phyloP scores from a whole-genome alignment of 2,113 vertebrate species.

The Oreochromis niloticus region DNA sequence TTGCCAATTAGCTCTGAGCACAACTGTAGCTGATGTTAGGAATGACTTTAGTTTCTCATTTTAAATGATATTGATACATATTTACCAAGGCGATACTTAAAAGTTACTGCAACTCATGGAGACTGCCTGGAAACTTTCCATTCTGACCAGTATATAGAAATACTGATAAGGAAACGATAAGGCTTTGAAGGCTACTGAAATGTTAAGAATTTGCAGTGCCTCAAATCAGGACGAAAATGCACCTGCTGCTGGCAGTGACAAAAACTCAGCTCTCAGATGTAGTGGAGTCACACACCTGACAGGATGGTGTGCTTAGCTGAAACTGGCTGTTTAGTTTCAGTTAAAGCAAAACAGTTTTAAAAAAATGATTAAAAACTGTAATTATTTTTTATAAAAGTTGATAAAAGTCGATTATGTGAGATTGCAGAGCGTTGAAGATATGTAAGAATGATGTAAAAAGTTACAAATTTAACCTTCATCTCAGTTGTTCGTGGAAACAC shows the following conservation, averaged over 20 bases:
- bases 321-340: neutral
- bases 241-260: neutral
- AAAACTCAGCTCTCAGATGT: neutral
- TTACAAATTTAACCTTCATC: neutral
- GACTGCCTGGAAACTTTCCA: neutral
- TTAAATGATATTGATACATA: neutral
- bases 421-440: neutral
- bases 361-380: neutral
- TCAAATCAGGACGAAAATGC: neutral
- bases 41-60: neutral
- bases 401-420: neutral
- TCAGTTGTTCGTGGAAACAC: neutral
- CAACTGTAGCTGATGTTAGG: fast-evolving
- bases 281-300: neutral
- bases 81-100: neutral
- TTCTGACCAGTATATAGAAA: neutral
- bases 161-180: neutral
- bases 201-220: neutral
- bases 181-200: neutral
- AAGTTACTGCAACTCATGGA: neutral
- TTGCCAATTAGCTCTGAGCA: neutral
- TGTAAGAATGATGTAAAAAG: neutral
- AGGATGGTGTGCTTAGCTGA: neutral
- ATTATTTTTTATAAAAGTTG: neutral
- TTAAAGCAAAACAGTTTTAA: neutral